Evolutionary conservation across 2,888 invertebrate genomes (phyloP), one percentile per base, ranked within the genome.

Genomic region (Trichopoda pennipes): DNA sequence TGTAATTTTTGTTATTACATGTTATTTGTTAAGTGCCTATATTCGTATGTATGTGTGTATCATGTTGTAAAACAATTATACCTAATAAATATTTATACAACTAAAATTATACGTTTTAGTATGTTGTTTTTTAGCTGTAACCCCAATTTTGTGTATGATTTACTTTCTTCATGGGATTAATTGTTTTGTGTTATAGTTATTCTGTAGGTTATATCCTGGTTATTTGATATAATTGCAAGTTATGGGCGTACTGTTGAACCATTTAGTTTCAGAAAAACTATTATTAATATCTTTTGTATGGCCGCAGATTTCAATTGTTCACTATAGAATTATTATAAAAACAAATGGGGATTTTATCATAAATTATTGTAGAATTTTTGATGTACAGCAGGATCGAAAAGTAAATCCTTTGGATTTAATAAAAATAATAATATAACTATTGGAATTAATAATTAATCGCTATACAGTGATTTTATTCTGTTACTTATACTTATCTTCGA

Each of bases 1-100:
- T 38, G 49, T 60, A 55, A 63, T 70, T 70, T 55, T 64, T 77
- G 72, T 79, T 79, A 68, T 73, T 55, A 60, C 17, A 79, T 47
- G 60, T 66, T 64, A 53, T 66, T 77, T 70, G 61, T 63, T 64
- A 77, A 77, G 63, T 70, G 63, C 28, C 47, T 69, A 21, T 21
- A 6, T 14, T 56, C 51, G 19, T 8, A 28, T 49, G 17, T 7
- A 0, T 58, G 49, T 74, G 7, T 44, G 28, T 61, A 16, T 17
- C 1, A 0, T 21, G 21, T 21, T 47, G 35, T 49, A 23, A 58
- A 77, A 69, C 53, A 69, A 77, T 77, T 70, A 70, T 49, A 19
- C 19, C 32, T 56, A 55, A 63, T 77, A 77, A 69, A 70, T 77
- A 70, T 64, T 77, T 70, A 38, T 23, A 64, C 60, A 64, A 72